Conservation (phyloP, 2,797 vertebrate genomes). For the Onychomys torridus region DNA sequence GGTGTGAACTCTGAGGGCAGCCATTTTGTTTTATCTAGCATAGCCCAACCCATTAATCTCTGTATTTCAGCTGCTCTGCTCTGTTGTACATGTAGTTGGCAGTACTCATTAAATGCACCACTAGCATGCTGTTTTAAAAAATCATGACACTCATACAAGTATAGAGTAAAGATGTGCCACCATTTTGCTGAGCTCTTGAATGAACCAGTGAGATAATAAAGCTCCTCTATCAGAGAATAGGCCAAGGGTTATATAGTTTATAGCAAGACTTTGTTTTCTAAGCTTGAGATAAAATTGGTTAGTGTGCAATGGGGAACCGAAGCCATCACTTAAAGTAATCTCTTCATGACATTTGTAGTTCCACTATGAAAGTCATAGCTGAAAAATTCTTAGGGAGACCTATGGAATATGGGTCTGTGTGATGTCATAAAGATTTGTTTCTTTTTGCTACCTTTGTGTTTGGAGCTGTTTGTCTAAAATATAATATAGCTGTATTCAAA, state of each 20-base stretch:
- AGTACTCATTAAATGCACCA: not conserved
- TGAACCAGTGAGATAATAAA: not conserved
- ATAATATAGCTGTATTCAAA: slow-evolving; percentile 4
- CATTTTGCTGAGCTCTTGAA: not conserved
- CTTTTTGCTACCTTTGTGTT: slow-evolving; percentile 10
- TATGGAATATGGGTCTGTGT: not conserved
- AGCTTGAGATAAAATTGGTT: not conserved
- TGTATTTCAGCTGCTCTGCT: not conserved
- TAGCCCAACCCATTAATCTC: not conserved
- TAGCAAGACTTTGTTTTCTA: not conserved
- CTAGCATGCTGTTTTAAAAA: not conserved
- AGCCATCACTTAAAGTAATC: not conserved
- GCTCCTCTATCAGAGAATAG: not conserved
- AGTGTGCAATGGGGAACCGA: not conserved
- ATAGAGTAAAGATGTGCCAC: not conserved
- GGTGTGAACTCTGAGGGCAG: not conserved
- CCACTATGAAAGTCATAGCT: not conserved
- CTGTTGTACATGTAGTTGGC: not conserved
- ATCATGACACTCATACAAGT: not conserved
- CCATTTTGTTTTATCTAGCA: not conserved
- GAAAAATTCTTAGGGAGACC: not conserved
- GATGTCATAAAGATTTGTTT: slow-evolving; percentile 4
- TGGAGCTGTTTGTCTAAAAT: slow-evolving; percentile 54
- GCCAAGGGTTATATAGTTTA: not conserved
- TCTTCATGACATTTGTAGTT: not conserved